Conservation (phyloP, 2,797 vertebrate genomes). For the Acrocephalus scirpaceus region DNA sequence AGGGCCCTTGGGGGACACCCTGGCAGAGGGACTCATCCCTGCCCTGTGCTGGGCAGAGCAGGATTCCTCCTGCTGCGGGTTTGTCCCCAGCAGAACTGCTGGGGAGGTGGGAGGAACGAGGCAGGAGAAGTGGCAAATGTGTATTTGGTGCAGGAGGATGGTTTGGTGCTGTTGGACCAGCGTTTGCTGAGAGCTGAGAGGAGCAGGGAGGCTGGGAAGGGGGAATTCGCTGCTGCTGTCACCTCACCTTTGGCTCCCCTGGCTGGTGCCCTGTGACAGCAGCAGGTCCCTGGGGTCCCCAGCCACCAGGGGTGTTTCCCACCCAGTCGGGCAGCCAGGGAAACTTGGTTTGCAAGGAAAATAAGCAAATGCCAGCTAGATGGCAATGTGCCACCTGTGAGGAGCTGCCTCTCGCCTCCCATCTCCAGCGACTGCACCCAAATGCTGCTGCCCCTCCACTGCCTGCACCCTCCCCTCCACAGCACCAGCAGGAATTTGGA, state of each 20-base stretch:
- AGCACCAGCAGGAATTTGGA: neutral
- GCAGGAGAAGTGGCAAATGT: neutral
- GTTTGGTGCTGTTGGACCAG: neutral
- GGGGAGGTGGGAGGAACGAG: neutral
- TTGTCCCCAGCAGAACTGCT: neutral
- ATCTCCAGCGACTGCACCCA: neutral
- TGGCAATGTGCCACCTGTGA: neutral
- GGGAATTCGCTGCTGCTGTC: neutral
- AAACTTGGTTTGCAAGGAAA: neutral
- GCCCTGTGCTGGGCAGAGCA: neutral
- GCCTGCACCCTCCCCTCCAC: neutral
- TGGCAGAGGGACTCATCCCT: neutral
- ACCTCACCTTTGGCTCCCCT: neutral
- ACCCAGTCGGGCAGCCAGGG: neutral
- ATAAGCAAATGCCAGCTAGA: neutral
- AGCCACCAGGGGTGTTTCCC: neutral
- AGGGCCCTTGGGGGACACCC: neutral
- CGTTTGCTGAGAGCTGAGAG: neutral
- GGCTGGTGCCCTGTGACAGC: neutral
- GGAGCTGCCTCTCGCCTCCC: neutral
- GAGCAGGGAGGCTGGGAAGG: neutral
- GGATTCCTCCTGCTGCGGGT: accelerated
- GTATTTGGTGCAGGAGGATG: neutral
- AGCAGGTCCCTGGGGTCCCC: neutral
- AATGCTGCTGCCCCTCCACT: neutral